phyloP scores from a whole-genome alignment of 2,113 vertebrate species.

The Grantiella picta region DNA sequence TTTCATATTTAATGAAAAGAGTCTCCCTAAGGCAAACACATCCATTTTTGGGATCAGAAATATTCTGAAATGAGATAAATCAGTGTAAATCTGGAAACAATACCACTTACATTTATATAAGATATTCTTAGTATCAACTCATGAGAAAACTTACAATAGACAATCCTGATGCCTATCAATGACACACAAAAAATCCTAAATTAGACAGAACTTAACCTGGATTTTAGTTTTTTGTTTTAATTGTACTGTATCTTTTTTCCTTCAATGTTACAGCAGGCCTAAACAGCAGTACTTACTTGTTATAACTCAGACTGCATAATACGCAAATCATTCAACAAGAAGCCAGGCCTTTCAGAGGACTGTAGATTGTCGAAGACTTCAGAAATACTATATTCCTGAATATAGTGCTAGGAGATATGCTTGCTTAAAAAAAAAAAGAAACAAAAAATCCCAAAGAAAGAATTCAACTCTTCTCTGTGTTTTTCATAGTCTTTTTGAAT shows the following conservation, averaged over 20 bases:
- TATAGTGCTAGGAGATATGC: neutral
- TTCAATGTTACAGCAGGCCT: neutral
- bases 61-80: neutral
- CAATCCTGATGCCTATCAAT: neutral
- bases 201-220: neutral
- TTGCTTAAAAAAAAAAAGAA: neutral
- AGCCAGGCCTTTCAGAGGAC: neutral
- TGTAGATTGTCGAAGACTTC: neutral
- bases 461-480: neutral
- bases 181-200: neutral
- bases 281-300: neutral
- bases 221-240: neutral
- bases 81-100: neutral
- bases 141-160: neutral
- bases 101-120: neutral
- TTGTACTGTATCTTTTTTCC: neutral
- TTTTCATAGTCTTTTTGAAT: slow-evolving; percentile 5
- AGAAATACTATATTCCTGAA: neutral
- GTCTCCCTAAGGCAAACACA: neutral
- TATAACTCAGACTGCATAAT: neutral
- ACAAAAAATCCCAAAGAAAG: neutral
- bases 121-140: neutral
- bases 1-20: slow-evolving; percentile 13
- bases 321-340: neutral
- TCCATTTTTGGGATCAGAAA: neutral